Conservation (phyloP, 2,888 invertebrate genomes). For the Melinaea menophilus region DNA sequence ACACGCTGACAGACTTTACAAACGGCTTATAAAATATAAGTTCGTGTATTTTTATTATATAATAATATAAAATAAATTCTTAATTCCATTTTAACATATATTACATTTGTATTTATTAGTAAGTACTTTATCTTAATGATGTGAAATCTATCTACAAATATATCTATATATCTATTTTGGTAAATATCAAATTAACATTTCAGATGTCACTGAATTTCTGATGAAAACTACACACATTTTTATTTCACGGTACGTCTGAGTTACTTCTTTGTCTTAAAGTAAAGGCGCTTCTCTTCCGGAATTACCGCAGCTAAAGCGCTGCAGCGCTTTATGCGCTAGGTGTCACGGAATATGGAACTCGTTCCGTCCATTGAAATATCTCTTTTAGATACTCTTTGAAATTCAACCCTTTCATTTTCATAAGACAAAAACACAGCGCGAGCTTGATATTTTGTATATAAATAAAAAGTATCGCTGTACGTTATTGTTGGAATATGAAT, state of each 20-base stretch:
- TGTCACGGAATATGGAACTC: slow-evolving; percentile 25
- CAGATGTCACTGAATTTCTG: too few species aligned
- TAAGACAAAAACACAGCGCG: slow-evolving; percentile 19
- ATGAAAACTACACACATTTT: too few species aligned
- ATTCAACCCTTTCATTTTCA: slow-evolving; percentile 23
- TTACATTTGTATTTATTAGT: too few species aligned
- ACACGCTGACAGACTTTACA: too few species aligned
- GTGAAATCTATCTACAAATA: too few species aligned
- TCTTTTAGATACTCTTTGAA: slow-evolving; percentile 25
- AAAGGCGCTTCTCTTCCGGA: slow-evolving; percentile 15
- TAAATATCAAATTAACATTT: too few species aligned
- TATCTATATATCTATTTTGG: too few species aligned
- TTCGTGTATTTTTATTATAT: slow-evolving; percentile 11
- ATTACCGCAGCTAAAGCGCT: slow-evolving; percentile 15
- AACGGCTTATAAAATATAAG: too few species aligned
- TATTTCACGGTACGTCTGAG: background rate
- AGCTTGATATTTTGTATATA: slow-evolving; percentile 15
- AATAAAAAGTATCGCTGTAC: background rate
- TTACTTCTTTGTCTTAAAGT: slow-evolving; percentile 15
- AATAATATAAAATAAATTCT: slow-evolving; percentile 12
- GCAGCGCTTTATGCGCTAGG: slow-evolving; percentile 13
- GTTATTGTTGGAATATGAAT: too few species aligned
- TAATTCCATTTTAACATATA: too few species aligned
- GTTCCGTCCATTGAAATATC: slow-evolving; percentile 24
- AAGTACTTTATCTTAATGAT: too few species aligned